Conservation (phyloP, 1,140 invertebrate genomes). For the Rhagoletis pomonella region DNA sequence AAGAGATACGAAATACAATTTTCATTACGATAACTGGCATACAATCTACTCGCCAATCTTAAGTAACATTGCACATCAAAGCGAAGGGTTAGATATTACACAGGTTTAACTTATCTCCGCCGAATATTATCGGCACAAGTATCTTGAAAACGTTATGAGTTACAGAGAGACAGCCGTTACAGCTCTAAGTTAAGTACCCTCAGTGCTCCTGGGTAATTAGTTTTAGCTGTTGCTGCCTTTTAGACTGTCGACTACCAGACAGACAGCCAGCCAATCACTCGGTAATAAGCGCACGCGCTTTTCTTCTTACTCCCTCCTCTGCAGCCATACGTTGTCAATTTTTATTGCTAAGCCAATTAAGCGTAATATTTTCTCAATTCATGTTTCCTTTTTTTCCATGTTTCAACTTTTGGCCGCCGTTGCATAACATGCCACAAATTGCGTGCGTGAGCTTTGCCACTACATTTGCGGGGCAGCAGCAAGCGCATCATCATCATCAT, state of each 20-base stretch:
- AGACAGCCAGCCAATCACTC: neutral
- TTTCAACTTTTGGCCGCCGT: constrained; percentile 1
- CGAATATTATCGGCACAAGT: neutral
- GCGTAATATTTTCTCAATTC: constrained; percentile 38
- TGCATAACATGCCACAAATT: constrained; percentile 34
- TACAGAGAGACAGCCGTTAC: neutral
- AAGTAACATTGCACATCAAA: neutral
- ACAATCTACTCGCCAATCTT: neutral
- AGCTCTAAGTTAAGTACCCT: neutral
- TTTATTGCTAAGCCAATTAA: constrained; percentile 52
- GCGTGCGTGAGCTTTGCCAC: neutral
- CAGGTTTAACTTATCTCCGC: neutral
- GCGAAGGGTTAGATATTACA: constrained; percentile 15
- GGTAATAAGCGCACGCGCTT: neutral
- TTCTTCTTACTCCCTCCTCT: neutral
- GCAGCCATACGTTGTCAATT: constrained; percentile 1
- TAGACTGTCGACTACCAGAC: neutral
- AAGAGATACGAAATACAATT: too few species aligned
- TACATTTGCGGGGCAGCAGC: neutral
- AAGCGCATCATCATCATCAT: neutral
- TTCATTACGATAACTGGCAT: too few species aligned
- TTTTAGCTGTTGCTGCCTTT: constrained; percentile 13
- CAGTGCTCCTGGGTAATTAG: constrained; percentile 24
- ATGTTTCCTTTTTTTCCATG: constrained; percentile 2
- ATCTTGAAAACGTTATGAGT: neutral